Base-by-base conservation (phyloP, 2,888 invertebrate species). In the Eudemis profundana region DNA sequence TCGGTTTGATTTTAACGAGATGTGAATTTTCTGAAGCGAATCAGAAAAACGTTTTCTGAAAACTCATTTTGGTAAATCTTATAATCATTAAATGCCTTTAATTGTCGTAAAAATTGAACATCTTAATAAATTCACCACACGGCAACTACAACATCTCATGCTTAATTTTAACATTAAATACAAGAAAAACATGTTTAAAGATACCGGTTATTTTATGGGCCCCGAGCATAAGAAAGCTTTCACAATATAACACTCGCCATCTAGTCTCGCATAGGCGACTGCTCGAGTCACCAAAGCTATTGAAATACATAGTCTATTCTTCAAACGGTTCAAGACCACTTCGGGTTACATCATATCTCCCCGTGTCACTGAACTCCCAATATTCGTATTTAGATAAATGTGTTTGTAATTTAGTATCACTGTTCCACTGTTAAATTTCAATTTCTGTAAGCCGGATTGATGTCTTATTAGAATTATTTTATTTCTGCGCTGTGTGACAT, bases 331-430 rank as follows among this genome's bases (percentile, higher is more conserved):
- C 23, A 44, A 14, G 33, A 12, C n/a, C 17, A 23, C 21, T 21
- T 63, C 29, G 36, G 47, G 62, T 70, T 70, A 70, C 65, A 63
- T 70, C 68, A 68, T 33, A 23, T 33, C 50, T 17, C 2, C 15
- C 19, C 17, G 62, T 66, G 71, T 71, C 71, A 53, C 54, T 68
- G 71, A 71, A 67, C 71, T 68, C 53, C 23, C 21, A 33, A n/a
- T 29, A 4, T 15, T 47, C 27, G 19, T 21, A 44, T 59, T 51
- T 50, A 64, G 27, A 64, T 44, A 59, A 64, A 57, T 64, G 57
- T 59, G 44, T 59, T 64, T 33, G 65, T 60, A 21, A 29, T 60
- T 51, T 40, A 60, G 36, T 38, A 59, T 21, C 53, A 57, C 38
- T 53, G 53, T 40, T 60, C 38, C 51, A 56, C 36, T 64, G 38